These are phyloP conservation scores for Mionectes macconnelli DNA, from an alignment of 2,113 vertebrate species.

Conservation along the genomic window DNA sequence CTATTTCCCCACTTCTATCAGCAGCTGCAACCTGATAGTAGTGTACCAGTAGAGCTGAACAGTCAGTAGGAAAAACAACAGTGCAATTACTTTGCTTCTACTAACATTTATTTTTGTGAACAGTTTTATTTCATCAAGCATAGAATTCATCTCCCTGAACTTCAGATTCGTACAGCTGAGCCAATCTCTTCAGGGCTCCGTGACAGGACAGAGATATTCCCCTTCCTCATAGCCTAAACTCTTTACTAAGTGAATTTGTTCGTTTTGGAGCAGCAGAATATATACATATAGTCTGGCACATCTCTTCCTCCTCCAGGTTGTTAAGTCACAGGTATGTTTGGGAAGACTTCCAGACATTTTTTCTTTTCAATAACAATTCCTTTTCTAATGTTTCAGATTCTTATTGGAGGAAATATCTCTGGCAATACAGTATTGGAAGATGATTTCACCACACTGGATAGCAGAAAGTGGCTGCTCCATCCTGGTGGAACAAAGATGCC, in stretches of 20 bases:
- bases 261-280: neutral
- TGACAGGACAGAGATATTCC: neutral
- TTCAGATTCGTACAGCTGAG: neutral
- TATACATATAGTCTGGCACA: neutral
- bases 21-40: neutral
- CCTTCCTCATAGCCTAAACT: neutral
- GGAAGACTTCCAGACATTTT: neutral
- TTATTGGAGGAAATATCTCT: conserved; percentile 95
- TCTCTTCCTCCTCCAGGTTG: neutral
- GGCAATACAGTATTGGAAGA: conserved; percentile 95
- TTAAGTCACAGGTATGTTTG: neutral
- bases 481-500: conserved; percentile 96
- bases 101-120: neutral
- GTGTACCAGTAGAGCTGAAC: neutral
- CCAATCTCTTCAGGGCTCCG: neutral
- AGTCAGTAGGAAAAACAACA: neutral
- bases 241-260: neutral
- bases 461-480: conserved; percentile 94
- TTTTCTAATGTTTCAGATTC: conserved; percentile 77
- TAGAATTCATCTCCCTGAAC: neutral
- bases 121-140: neutral
- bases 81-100: neutral
- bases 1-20: neutral
- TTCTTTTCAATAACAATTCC: neutral
- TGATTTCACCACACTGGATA: conserved; percentile 89